Evolutionary conservation across 1,140 invertebrate species (phyloP), one percentile per base, ranked within the genome.

Genomic region (Trachelipus rathkii): DNA sequence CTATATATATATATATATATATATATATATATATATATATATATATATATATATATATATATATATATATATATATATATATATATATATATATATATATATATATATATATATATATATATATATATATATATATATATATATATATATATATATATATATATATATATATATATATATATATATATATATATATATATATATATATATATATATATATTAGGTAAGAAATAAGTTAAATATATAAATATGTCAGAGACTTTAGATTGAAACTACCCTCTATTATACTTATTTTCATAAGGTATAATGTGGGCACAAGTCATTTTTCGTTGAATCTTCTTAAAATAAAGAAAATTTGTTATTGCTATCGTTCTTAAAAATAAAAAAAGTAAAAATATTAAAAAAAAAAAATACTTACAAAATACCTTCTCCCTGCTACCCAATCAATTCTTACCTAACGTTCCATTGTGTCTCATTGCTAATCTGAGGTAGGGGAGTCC

Each of bases 1-100:
- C 1, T 33, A 33, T 33, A 33, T 33, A 33, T 33, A 33, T 33
- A 33, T 33, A 33, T 33, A 33, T 33, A 67, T 67, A 67, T 67
- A 67, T 67, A 67, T 10, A 66, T 66, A 66, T 21, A 66, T 21
- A 66, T 66, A 66, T 66, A 66, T 66, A 66, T 66, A 66, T 66
- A 66, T 66, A 66, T 66, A 66, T 66, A 66, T 66, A 66, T 66
- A 66, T 66, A 66, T 66, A 66, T 66, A 66, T 66, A 66, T 66
- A 66, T 66, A 66, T 66, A 66, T 66, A 66, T 21, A 66, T 66
- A 66, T 66, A 66, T 66, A 66, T 66, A 66, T 21, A 66, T 66
- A 66, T 66, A 66, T 66, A 66, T 66, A 66, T 21, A 66, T 66
- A 66, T 66, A 66, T 66, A 66, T 66, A 66, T 66, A 66, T 66